These are phyloP conservation scores for Gallinago media DNA, from an alignment of 2,113 vertebrate genomes.

Conservation along the genomic window DNA sequence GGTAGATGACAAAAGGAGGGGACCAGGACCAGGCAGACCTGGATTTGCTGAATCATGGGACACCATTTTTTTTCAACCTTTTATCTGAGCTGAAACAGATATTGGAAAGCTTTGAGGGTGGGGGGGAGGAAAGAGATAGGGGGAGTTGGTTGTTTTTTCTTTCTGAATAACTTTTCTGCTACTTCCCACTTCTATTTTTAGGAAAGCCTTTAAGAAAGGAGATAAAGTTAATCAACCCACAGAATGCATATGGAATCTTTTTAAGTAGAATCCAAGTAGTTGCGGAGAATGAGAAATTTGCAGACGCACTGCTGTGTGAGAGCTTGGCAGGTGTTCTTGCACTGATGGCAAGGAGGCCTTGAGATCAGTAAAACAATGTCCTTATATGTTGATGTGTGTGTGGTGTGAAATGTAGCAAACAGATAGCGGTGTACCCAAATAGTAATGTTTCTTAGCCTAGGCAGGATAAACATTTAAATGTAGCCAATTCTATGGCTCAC, in stretches of 20 bases:
- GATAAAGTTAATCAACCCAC: conserved; percentile 28
- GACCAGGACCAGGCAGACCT: not conserved
- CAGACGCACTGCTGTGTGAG: too few relatives aligned
- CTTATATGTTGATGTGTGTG: too few relatives aligned
- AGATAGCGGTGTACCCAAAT: too few relatives aligned
- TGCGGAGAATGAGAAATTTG: too few relatives aligned
- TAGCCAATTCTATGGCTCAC: too few relatives aligned
- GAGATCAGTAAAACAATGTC: too few relatives aligned
- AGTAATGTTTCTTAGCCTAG: too few relatives aligned
- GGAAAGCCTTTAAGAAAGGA: conserved; percentile 5
- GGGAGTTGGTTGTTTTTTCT: not conserved
- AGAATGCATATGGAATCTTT: not conserved
- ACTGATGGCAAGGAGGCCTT: too few relatives aligned
- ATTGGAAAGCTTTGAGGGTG: not conserved
- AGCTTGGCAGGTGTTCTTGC: too few relatives aligned
- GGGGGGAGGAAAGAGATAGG: too few relatives aligned
- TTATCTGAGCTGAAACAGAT: not conserved
- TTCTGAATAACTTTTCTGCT: not conserved
- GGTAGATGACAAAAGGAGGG: not conserved
- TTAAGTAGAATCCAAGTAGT: not conserved
- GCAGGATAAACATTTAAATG: too few relatives aligned
- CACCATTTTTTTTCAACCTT: not conserved
- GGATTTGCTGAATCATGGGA: not conserved
- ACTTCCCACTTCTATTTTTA: conserved; percentile 26
- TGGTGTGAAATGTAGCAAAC: too few relatives aligned